Conservation (phyloP, 2,797 vertebrate species). For the Mormyrus hasselquistii region DNA sequence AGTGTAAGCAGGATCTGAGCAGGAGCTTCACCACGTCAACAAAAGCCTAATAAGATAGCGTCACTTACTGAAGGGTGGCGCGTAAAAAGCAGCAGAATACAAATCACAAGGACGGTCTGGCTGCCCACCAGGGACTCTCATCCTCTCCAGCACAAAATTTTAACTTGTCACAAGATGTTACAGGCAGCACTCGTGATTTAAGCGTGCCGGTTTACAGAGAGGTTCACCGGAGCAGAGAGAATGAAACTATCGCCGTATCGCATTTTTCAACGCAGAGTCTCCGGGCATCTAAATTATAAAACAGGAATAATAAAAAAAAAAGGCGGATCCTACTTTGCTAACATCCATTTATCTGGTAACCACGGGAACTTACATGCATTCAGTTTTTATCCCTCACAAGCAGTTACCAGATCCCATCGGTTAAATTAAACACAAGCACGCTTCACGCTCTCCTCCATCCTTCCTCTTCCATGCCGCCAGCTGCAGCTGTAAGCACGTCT, state of each 20-base stretch:
- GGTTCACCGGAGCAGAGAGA: not conserved
- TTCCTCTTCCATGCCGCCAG: constrained; percentile 19
- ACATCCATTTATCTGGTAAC: not conserved
- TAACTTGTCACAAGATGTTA: not conserved
- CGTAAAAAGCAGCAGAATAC: not conserved
- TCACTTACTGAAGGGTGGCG: not conserved
- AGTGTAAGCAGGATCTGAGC: not conserved
- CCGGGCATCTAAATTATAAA: not conserved
- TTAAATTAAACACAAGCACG: constrained; percentile 10
- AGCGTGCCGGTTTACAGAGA: not conserved
- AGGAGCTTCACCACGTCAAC: not conserved
- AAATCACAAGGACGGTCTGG: not conserved
- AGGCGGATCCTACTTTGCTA: not conserved
- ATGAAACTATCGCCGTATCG: not conserved
- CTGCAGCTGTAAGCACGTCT: constrained; percentile 17
- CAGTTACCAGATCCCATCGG: constrained; percentile 22
- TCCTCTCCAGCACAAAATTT: not conserved
- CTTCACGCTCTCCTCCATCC: constrained; percentile 15
- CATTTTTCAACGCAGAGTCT: not conserved
- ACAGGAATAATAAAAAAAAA: not conserved
- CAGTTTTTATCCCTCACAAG: constrained; percentile 10
- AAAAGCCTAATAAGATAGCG: not conserved
- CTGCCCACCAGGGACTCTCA: not conserved
- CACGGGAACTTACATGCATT: not conserved
- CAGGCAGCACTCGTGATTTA: not conserved